Base-by-base conservation (phyloP, 2,113 vertebrate species). In the Forbesichthys papilliferus region DNA sequence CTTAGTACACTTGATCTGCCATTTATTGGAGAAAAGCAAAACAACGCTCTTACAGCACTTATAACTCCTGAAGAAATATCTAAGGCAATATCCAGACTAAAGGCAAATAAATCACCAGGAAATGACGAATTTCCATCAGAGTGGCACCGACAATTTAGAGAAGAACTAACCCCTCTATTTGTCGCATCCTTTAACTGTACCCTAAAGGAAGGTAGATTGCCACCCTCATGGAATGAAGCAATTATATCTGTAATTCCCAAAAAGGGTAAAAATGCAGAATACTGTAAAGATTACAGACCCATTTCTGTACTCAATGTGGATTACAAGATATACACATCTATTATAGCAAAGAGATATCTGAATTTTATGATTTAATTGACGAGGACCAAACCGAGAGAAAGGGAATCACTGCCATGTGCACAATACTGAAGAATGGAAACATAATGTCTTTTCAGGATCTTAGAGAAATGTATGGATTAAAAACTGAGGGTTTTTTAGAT, bases 151-250 rank as follows among this genome's bases (percentile, higher is more conserved):
- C 20, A 12, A 14, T 71, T 71, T 13, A 47, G 54, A 55, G 46
- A 64, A 11, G 53, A 64, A 42, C 11, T 71, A 51, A 34, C n/a
- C 20, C 74, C 74, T 20, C n/a, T 67, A 5, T 48, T 78, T 7
- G 9, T 52, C 3, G n/a, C 9, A 20, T 18, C 65, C 7, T 73
- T 73, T 14, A 55, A 60, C 8, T 48, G 62, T 5, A 49, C 12
- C 33, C 53, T 69, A 34, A n/a, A 59, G 27, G 36, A 57, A 3
- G 71, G 52, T 1, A 16, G 11, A 11, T 47, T 61, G 5, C 56
- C 57, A 11, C 61, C 55, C 33, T 73, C 71, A 11, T 69, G 66
- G 76, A 73, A 47, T 10, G 61, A 78, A 34, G 66, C 66, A 6
- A 55, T 74, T 4, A 69, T 69, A 42, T 74, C 11, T 1, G 16